Percentiles rank a stretch among this genome's conserved stretches.
Evolutionary conservation across 2,888 invertebrate genomes (phyloP).

Genomic region (Ormyrus labotus): DNA sequence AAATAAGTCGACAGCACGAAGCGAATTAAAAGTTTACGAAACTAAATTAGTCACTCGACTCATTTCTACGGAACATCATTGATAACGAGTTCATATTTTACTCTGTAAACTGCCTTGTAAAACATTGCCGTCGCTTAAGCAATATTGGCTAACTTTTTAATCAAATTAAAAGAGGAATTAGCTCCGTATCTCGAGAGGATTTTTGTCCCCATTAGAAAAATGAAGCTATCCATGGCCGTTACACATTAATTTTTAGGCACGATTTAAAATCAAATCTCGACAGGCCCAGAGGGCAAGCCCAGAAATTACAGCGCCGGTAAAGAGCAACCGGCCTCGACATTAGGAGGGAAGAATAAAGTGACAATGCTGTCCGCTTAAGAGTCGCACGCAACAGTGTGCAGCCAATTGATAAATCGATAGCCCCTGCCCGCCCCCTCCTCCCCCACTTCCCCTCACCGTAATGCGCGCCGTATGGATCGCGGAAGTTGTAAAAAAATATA

Average conservation of each 20-base stretch:
- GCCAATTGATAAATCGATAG: slow-evolving; percentile 52
- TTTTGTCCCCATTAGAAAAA: slow-evolving; percentile 40
- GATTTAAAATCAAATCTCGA: too few relatives aligned
- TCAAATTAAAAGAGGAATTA: slow-evolving; percentile 43
- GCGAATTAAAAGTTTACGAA: too few relatives aligned
- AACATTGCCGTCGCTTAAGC: slow-evolving; percentile 10
- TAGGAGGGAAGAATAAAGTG: too few relatives aligned
- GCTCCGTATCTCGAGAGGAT: slow-evolving; percentile 26
- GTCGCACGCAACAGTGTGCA: slow-evolving; percentile 38
- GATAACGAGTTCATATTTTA: slow-evolving; percentile 46
- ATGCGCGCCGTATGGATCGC: slow-evolving; percentile 7
- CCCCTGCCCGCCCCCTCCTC: not conserved
- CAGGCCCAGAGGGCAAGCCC: too few relatives aligned
- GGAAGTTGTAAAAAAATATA: slow-evolving; percentile 49
- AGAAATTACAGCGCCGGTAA: too few relatives aligned
- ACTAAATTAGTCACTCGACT: not conserved
- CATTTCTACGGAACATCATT: slow-evolving; percentile 37
- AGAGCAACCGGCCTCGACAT: too few relatives aligned
- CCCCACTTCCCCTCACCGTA: not conserved
- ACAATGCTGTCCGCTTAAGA: too few relatives aligned
- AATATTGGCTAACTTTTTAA: slow-evolving; percentile 44
- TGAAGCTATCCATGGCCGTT: too few relatives aligned
- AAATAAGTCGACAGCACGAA: too few relatives aligned
- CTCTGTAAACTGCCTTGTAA: slow-evolving; percentile 12
- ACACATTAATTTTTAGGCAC: too few relatives aligned